Evolutionary conservation across 2,888 invertebrate species (phyloP), one percentile per base, ranked within the genome.

Genomic region (Pterobdella sp.): DNA sequence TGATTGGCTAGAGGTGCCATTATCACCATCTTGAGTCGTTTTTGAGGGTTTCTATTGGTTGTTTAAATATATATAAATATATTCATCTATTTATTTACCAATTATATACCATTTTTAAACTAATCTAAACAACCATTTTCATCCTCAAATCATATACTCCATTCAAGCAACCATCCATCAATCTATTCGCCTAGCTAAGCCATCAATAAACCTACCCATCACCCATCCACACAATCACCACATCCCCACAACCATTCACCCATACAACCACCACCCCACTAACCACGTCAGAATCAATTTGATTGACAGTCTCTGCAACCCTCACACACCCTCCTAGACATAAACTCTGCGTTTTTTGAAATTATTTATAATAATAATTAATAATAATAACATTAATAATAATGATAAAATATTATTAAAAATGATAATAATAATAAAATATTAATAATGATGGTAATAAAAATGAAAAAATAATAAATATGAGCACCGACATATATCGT

Each of bases 391-490:
- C 32, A 35, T 18, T 3, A 34, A 31, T 34, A 31, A 66, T 31
- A 14, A 64, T 64, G 10, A 7, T 64, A 29, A 64, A 14, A 14
- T 29, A 64, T 31, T 64, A 64, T 64, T 64, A 29, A n/a, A 64
- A 64, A 14, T 7, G 7, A 64, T 64, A 14, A 64, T 64, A 10
- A 64, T 22, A 31, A 64, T 31, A n/a, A 14, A 64, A 14, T 14
- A 64, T 64, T 64, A 68, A 68, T 37, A 68, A 37, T 36, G 36
- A 31, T 49, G 36, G 42, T 42, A 26, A 67, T 36, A 31, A 32
- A 32, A 67, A 36, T 67, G 67, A 32, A 35, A 67, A 35, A 67
- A 67, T 67, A 35, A n/a, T n/a, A n/a, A n/a, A n/a, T n/a, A n/a
- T n/a, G n/a, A n/a, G n/a, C n/a, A n/a, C n/a, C n/a, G n/a, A n/a